These are phyloP conservation scores for Sphaerophoria rueppellii DNA, from an alignment of 2,888 invertebrate species.

Conservation along the genomic window DNA sequence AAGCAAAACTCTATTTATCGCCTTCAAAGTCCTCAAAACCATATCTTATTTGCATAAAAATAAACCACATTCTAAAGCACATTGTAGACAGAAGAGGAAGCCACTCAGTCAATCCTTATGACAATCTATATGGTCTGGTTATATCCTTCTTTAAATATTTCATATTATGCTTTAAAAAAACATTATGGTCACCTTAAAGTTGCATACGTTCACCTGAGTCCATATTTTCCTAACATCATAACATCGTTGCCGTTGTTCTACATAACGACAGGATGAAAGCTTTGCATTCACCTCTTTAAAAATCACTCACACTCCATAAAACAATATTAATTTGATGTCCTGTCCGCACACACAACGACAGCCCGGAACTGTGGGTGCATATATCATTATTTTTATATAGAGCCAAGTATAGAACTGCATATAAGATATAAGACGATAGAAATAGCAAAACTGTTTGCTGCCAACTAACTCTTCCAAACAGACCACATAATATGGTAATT, in stretches of 20 bases:
- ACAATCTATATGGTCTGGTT: neutral
- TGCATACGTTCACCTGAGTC: conserved; percentile 15
- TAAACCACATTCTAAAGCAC: conserved; percentile 15
- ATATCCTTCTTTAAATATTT: neutral
- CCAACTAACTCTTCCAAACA: neutral
- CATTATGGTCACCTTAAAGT: conserved; percentile 2
- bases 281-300: neutral
- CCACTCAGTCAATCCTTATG: conserved; percentile 10
- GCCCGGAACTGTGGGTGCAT: neutral
- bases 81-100: conserved; percentile 15
- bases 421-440: too few relatives aligned
- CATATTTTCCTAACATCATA: conserved; percentile 13
- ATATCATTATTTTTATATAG: neutral
- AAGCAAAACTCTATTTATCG: conserved; percentile 44
- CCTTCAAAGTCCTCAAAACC: conserved; percentile 4
- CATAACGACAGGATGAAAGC: neutral
- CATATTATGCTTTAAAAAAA: neutral
- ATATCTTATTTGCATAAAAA: conserved; percentile 48
- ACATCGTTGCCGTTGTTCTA: neutral
- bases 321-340: conserved; percentile 14
- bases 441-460: neutral
- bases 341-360: conserved; percentile 1
- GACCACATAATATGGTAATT: conserved; percentile 21
- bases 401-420: too few relatives aligned
- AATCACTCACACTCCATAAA: conserved; percentile 31